A percentile compares a stretch with the other conserved stretches of the same genome.
phyloP scores from a whole-genome alignment of 2,113 vertebrate genomes.

The Accipiter virgatus region DNA sequence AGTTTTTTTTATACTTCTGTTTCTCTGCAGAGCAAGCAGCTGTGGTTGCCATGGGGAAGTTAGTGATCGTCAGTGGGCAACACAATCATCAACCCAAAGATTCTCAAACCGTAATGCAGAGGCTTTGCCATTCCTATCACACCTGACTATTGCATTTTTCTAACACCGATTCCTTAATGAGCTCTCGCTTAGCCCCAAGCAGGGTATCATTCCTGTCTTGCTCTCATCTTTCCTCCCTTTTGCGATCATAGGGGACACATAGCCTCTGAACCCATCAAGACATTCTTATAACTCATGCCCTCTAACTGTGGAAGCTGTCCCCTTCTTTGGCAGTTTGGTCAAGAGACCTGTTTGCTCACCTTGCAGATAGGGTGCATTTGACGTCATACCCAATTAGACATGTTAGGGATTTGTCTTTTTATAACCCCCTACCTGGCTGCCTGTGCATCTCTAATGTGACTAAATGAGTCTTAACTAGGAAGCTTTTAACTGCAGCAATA shows the following conservation, averaged over 20 bases:
- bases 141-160: not conserved
- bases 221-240: not conserved
- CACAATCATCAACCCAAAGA: not conserved
- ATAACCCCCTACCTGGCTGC: conserved; percentile 11
- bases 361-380: not conserved
- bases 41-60: conserved; percentile 51
- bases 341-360: not conserved
- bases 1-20: not conserved
- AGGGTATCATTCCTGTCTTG: not conserved
- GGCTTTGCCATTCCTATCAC: not conserved
- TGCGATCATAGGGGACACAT: accelerated
- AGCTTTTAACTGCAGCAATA: conserved; percentile 9
- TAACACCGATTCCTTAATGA: not conserved
- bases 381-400: not conserved
- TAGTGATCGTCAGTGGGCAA: not conserved
- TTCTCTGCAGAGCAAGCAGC: not conserved
- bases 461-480: conserved; percentile 39
- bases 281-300: not conserved
- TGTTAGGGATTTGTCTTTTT: conserved; percentile 2
- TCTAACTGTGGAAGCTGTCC: not conserved
- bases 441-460: conserved; percentile 9
- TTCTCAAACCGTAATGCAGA: not conserved
- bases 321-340: not conserved
- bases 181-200: not conserved
- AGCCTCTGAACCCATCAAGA: not conserved